Evolutionary conservation across 2,113 vertebrate genomes (phyloP).

Genomic region (Dipodomys merriami): DNA sequence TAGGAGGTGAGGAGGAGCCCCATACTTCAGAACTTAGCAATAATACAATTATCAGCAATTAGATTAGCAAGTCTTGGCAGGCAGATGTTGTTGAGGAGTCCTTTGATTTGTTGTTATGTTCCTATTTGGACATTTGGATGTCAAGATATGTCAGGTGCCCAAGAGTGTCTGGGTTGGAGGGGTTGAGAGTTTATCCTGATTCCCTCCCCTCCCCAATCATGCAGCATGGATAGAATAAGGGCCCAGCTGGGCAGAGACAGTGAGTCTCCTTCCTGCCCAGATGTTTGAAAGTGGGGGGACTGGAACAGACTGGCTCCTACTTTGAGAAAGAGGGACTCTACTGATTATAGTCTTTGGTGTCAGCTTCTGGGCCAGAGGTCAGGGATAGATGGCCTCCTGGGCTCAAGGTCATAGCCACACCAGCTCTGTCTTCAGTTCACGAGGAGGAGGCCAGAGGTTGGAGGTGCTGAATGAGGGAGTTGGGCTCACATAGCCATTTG

Average conservation of each 20-base stretch:
- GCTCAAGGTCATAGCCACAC: not conserved
- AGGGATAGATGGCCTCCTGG: not conserved
- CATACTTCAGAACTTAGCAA: constrained; percentile 53
- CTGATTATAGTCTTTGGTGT: not conserved
- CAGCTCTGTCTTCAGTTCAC: not conserved
- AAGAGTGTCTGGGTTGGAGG: constrained; percentile 24
- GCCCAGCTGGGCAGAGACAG: not conserved
- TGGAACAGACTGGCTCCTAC: not conserved
- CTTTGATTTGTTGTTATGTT: constrained; percentile 54
- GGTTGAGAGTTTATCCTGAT: not conserved
- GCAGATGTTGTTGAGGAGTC: constrained; percentile 28
- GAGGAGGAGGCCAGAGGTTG: not conserved
- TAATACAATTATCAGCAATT: constrained; percentile 77
- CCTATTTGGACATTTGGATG: not conserved
- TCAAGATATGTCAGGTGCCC: not conserved
- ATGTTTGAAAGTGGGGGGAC: not conserved
- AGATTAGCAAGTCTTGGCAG: constrained; percentile 72
- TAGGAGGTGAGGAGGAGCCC: not conserved
- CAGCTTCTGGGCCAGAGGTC: not conserved
- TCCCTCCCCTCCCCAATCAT: not conserved
- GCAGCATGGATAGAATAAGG: not conserved
- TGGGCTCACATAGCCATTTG: not conserved
- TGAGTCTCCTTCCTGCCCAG: no score
- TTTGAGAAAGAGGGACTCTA: not conserved
- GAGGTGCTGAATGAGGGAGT: not conserved